phyloP scores from a whole-genome alignment of 2,113 vertebrate genomes.

The Hemiscyllium ocellatum region DNA sequence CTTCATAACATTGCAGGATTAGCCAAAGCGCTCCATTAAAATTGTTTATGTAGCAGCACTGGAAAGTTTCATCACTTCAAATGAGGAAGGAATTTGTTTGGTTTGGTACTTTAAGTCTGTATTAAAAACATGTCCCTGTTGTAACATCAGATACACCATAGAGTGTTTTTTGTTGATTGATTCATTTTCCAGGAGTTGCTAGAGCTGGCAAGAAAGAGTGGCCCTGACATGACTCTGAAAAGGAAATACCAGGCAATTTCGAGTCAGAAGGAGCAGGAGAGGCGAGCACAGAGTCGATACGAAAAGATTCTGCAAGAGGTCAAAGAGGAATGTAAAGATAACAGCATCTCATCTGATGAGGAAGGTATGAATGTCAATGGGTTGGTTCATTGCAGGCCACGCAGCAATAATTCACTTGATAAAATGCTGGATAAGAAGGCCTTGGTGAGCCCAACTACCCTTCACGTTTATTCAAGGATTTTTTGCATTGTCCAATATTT shows the following conservation, averaged over 20 bases:
- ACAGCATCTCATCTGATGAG: slow-evolving; percentile 82
- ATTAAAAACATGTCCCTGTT: not conserved
- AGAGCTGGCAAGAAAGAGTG: slow-evolving; percentile 75
- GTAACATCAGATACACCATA: not conserved
- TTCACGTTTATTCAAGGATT: not conserved
- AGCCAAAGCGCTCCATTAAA: not conserved
- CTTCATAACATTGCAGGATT: not conserved
- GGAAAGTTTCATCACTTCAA: not conserved
- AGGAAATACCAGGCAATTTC: slow-evolving; percentile 55
- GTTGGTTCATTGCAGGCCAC: not conserved
- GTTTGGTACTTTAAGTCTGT: not conserved
- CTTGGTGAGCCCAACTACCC: not conserved
- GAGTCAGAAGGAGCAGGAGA: slow-evolving; percentile 67
- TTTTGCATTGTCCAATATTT: too few species aligned
- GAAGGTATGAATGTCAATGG: slow-evolving; percentile 65
- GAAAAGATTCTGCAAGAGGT: slow-evolving; percentile 82
- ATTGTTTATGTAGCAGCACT: not conserved
- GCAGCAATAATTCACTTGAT: not conserved
- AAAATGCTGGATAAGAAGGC: too few species aligned
- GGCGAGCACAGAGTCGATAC: slow-evolving; percentile 70
- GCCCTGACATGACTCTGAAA: slow-evolving; percentile 65
- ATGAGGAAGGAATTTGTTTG: too few species aligned
- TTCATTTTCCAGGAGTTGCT: slow-evolving; percentile 67
- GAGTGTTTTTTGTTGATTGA: not conserved
- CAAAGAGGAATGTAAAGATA: slow-evolving; percentile 86